phyloP scores from a whole-genome alignment of 2,113 vertebrate genomes.

The Dipodomys spectabilis region DNA sequence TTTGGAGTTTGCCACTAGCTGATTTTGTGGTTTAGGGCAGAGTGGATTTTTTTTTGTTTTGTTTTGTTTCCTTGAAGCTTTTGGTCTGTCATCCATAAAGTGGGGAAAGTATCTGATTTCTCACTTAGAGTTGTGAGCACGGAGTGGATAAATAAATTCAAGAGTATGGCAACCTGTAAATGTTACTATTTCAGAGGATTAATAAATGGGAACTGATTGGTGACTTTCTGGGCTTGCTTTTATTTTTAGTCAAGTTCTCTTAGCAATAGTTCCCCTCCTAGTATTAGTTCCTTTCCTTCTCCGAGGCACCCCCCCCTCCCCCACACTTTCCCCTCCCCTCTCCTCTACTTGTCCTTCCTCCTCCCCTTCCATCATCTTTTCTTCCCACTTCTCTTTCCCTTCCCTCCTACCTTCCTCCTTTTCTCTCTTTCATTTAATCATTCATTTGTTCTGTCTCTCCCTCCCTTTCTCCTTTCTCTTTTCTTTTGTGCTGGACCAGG shows the following conservation, averaged over 20 bases:
- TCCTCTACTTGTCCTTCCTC: too few species aligned
- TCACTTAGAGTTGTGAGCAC: neutral
- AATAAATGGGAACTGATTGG: neutral
- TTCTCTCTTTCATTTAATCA: too few species aligned
- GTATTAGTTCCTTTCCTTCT: too few species aligned
- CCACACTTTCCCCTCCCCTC: too few species aligned
- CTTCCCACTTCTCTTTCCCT: too few species aligned
- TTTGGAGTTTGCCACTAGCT: neutral
- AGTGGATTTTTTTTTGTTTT: neutral
- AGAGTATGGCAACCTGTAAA: neutral
- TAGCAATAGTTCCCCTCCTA: neutral
- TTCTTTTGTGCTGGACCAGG: too few species aligned
- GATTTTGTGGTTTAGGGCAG: neutral
- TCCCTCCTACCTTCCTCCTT: too few species aligned
- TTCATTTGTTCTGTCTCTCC: too few species aligned
- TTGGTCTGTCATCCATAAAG: neutral
- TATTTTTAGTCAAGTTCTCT: neutral
- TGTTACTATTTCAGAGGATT: neutral
- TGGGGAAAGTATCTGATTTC: neutral
- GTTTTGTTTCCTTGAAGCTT: neutral
- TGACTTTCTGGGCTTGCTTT: constrained; percentile 10
- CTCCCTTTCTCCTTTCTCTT: too few species aligned
- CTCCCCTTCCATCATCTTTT: too few species aligned
- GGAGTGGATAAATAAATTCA: neutral
- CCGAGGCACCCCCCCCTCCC: too few species aligned